phyloP scores from a whole-genome alignment of 1,140 invertebrate species.

The Bombyx mori region ASM3026992v2 NC_085130.1:7397001-7397500 shows the following conservation, averaged over 20 bases:
- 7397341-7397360: slow-evolving; percentile 38
- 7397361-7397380: slow-evolving; percentile 29
- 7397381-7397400: slow-evolving; percentile 12
- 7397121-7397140: slow-evolving; percentile 41
- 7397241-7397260: slow-evolving; percentile 33
- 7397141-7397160: slow-evolving; percentile 35
- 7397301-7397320: slow-evolving; percentile 20
- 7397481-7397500: slow-evolving; percentile 44
- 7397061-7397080: slow-evolving; percentile 35
- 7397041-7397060: slow-evolving; percentile 33
- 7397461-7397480: slow-evolving; percentile 18
- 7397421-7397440: slow-evolving; percentile 26
- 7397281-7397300: slow-evolving; percentile 9
- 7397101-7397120: slow-evolving; percentile 19
- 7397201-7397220: slow-evolving; percentile 45
- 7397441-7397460: slow-evolving; percentile 37
- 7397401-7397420: slow-evolving; percentile 17
- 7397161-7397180: slow-evolving; percentile 48
- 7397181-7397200: slow-evolving; percentile 42
- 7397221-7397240: slow-evolving; percentile 40
- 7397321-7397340: slow-evolving; percentile 25
- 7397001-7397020: slow-evolving; percentile 50
- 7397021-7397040: slow-evolving; percentile 55
- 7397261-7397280: slow-evolving; percentile 26
- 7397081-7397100: slow-evolving; percentile 26